These are phyloP conservation scores for Sminthurinus aureus DNA, from an alignment of 2,888 invertebrate species.

Conservation along the genomic window DNA sequence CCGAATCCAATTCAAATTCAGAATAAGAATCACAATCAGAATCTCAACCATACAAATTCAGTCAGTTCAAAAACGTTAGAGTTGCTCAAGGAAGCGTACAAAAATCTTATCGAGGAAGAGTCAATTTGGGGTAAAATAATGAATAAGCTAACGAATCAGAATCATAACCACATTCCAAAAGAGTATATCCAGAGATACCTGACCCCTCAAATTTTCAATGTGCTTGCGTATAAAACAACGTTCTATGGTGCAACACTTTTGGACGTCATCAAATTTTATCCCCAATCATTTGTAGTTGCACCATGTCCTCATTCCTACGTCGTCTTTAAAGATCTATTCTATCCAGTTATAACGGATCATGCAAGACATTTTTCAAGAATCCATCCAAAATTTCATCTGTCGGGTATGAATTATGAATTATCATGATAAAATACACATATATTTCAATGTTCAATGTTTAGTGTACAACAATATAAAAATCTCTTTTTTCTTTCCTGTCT, in stretches of 20 bases:
- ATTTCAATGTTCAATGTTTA: no score
- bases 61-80: constrained; percentile 42
- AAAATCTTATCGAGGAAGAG: constrained; percentile 50
- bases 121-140: constrained; percentile 53
- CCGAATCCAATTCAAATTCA: neutral
- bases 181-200: constrained; percentile 74
- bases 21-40: neutral
- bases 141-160: constrained; percentile 51
- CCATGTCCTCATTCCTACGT: constrained; percentile 87
- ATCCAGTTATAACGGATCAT: constrained; percentile 81
- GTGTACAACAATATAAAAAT: no score
- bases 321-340: constrained; percentile 82
- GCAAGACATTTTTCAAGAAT: constrained; percentile 8
- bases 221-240: constrained; percentile 78
- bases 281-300: constrained; percentile 64
- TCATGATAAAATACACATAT: no score
- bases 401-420: neutral
- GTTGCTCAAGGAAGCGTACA: constrained; percentile 41
- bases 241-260: constrained; percentile 85
- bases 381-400: constrained; percentile 30
- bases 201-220: constrained; percentile 76
- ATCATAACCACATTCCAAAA: constrained; percentile 61
- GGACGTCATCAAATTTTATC: constrained; percentile 76
- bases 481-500: no score
- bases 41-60: constrained; percentile 36